Conservation (phyloP, 2,888 invertebrate species). For the Eledona agricola region DNA sequence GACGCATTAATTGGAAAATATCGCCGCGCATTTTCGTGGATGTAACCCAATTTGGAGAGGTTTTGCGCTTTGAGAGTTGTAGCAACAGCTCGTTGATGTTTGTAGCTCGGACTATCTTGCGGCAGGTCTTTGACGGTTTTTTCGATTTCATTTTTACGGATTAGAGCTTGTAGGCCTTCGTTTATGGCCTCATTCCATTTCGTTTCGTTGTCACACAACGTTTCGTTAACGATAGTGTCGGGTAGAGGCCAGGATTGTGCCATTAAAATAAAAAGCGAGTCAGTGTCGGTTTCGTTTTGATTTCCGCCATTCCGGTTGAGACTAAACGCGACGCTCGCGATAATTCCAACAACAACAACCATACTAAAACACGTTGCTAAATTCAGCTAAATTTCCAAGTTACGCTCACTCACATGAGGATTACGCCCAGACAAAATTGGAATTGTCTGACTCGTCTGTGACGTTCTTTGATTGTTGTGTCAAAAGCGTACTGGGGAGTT, state of each 20-base stretch:
- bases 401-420: constrained; percentile 71
- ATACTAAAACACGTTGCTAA: constrained; percentile 1
- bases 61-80: constrained; percentile 70
- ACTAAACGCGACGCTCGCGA: constrained; percentile 38
- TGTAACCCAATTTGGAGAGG: constrained; percentile 72
- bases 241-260: constrained; percentile 44
- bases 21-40: constrained; percentile 74
- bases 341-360: constrained; percentile 2
- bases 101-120: constrained; percentile 70
- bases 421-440: constrained; percentile 76
- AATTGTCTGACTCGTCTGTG: constrained; percentile 67
- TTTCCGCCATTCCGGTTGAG: constrained; percentile 25
- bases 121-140: constrained; percentile 63
- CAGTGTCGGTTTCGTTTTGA: constrained; percentile 9
- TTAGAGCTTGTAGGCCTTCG: constrained; percentile 67
- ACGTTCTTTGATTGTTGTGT: constrained; percentile 64
- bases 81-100: constrained; percentile 76
- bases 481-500: constrained; percentile 65
- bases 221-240: constrained; percentile 22
- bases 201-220: constrained; percentile 29
- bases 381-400: constrained; percentile 1
- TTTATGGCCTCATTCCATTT: constrained; percentile 43
- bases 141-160: constrained; percentile 67
- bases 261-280: constrained; percentile 40
- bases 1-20: constrained; percentile 40